A percentile compares a stretch with the other conserved stretches of the same genome.
Conservation (phyloP, 2,888 invertebrate species). For the Plemyria rubiginata region DNA sequence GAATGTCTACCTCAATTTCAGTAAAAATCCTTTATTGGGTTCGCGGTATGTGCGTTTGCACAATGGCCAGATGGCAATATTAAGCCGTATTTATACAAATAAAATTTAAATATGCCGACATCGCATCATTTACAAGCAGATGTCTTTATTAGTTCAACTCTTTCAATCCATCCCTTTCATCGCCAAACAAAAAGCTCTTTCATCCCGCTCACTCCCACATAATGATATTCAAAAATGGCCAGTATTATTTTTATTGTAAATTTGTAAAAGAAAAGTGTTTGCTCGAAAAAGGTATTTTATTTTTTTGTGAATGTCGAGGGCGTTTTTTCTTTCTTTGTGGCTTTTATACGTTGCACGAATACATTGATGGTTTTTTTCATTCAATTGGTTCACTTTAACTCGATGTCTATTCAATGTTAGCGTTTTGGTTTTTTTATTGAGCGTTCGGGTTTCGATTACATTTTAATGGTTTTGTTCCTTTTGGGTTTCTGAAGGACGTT, state of each 20-base stretch:
- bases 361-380: slow-evolving; percentile 59
- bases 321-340: slow-evolving; percentile 51
- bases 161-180: slow-evolving; percentile 51
- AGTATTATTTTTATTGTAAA: slow-evolving; percentile 65
- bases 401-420: slow-evolving; percentile 58
- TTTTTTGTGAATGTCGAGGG: slow-evolving; percentile 49
- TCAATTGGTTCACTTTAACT: slow-evolving; percentile 54
- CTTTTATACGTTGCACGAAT: slow-evolving; percentile 56
- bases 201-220: slow-evolving; percentile 55
- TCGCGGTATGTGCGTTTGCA: slow-evolving; percentile 5
- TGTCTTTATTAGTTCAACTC: slow-evolving; percentile 61
- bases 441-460: slow-evolving; percentile 51
- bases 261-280: slow-evolving; percentile 62
- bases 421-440: slow-evolving; percentile 44
- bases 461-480: slow-evolving; percentile 51
- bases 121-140: slow-evolving; percentile 64
- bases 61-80: slow-evolving; percentile 36
- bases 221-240: slow-evolving; percentile 74
- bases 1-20: slow-evolving; percentile 1
- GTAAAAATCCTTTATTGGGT: slow-evolving; percentile 19
- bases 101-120: slow-evolving; percentile 47
- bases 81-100: slow-evolving; percentile 45
- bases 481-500: slow-evolving; percentile 40
- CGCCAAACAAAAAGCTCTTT: slow-evolving; percentile 47
- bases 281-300: slow-evolving; percentile 63